Base-by-base conservation (phyloP, 2,113 vertebrate species). In the Leucopternis melanops region DNA sequence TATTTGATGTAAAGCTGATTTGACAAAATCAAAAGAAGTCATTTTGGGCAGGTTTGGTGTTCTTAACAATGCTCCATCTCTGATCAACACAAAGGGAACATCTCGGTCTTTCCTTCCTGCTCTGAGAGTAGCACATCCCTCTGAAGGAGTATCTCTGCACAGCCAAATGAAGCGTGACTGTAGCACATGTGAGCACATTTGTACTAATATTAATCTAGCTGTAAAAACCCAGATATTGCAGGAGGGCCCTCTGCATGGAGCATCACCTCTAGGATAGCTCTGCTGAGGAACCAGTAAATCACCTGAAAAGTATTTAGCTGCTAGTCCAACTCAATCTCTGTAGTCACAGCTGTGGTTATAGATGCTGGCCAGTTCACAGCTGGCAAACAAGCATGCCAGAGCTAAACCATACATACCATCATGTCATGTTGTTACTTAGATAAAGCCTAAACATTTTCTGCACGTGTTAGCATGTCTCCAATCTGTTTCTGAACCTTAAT, bases 11-110 rank as follows among this genome's bases (percentile, higher is more conserved):
- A 80, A 66, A 38, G 9, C 16, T 70, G 26, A 71, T 40, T 22
- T 34, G 16, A 44, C 36, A 82, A 62, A 62, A 88, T 10, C 10
- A 44, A 82, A 90, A 58, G 13, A 22, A 71, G n/a, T 11, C 2
- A 6, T 5, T 21, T 38, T 1, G 4, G 18, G 17, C 23, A 94
- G 4, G 1, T 50, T 52, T 0, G 0, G 7, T 59, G 19, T 22
- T 84, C 61, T 61, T 42, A 62, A 40, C 22, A 19, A 13, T 9
- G 11, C 14, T 32, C 25, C 9, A 17, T 36, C 42, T 52, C 50
- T 49, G 29, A 78, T 20, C 32, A 74, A 9, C 25, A 40, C 22
- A 40, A 10, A 2, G 6, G 10, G 27, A 63, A 36, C 9, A 45
- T 5, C 18, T 78, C 20, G 34, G 6, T 63, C 9, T 63, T 65